Conservation (phyloP, 2,888 invertebrate species). For the Polydesmus complanatus region DNA sequence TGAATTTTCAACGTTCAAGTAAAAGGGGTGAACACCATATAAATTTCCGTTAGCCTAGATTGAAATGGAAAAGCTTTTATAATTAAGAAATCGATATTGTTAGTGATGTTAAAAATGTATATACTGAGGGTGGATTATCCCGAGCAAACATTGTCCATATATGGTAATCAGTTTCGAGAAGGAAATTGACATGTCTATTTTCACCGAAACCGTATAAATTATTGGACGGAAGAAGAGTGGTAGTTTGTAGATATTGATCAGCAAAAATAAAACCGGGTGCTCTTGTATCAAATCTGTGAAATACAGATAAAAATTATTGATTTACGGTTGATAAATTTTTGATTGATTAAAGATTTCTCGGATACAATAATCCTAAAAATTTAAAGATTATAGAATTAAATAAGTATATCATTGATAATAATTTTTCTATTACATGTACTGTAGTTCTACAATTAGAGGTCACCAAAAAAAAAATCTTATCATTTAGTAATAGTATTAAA, state of each 20-base stretch:
- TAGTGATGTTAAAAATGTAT: neutral
- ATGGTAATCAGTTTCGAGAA: slow-evolving; percentile 34
- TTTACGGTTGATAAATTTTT: no score
- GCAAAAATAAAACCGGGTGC: slow-evolving; percentile 54
- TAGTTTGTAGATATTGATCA: slow-evolving; percentile 59
- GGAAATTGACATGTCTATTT: slow-evolving; percentile 44
- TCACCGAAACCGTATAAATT: slow-evolving; percentile 63
- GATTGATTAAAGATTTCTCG: no score
- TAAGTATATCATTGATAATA: no score
- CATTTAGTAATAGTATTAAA: no score
- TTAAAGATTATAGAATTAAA: no score
- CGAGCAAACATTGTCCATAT: slow-evolving; percentile 15
- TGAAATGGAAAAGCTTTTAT: neutral
- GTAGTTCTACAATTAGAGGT: no score
- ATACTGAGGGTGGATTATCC: slow-evolving; percentile 7
- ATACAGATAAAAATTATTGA: no score
- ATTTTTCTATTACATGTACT: no score
- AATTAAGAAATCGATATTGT: neutral
- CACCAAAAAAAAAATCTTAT: no score
- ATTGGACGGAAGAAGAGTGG: slow-evolving; percentile 45
- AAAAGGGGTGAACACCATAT: slow-evolving; percentile 18
- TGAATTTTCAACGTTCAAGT: slow-evolving; percentile 13
- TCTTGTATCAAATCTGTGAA: slow-evolving; percentile 48
- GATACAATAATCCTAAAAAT: no score
- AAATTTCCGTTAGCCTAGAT: slow-evolving; percentile 32